Evolutionary conservation across 1,140 invertebrate species (phyloP).

Genomic region (Pogonomyrmex californicus): DNA sequence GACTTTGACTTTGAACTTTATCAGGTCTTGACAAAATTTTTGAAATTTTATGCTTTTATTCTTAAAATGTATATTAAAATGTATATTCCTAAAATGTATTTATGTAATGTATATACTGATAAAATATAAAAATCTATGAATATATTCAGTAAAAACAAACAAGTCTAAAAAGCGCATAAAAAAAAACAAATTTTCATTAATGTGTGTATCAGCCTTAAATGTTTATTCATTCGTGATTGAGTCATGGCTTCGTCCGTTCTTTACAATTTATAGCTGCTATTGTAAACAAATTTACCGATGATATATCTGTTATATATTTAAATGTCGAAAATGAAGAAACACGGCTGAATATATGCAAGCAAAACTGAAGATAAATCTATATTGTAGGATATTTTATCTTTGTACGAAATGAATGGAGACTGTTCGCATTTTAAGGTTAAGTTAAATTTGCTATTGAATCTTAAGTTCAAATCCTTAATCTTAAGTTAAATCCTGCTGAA

Average conservation of each 20-base stretch:
- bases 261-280: neutral
- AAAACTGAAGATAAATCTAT: neutral
- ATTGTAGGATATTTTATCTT: too few relatives aligned
- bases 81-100: too few relatives aligned
- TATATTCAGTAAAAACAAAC: too few relatives aligned
- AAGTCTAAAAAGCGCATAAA: neutral
- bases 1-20: too few relatives aligned
- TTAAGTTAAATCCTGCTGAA: too few relatives aligned
- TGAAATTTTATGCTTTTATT: neutral
- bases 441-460: neutral
- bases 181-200: neutral
- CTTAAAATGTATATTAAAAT: too few relatives aligned
- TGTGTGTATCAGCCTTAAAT: neutral
- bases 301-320: neutral
- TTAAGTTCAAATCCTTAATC: too few relatives aligned
- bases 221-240: neutral
- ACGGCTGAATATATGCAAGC: neutral
- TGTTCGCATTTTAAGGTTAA: neutral
- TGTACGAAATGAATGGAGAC: neutral
- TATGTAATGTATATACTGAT: too few relatives aligned
- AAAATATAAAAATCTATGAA: too few relatives aligned
- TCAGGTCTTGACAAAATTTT: too few relatives aligned
- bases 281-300: constrained; percentile 1
- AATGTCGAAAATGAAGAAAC: neutral
- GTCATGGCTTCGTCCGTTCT: neutral